A percentile compares a stretch with the other conserved stretches of the same genome.
Evolutionary conservation across 2,797 vertebrate genomes (phyloP).

Genomic region (Phataginus tetradactyla): DNA sequence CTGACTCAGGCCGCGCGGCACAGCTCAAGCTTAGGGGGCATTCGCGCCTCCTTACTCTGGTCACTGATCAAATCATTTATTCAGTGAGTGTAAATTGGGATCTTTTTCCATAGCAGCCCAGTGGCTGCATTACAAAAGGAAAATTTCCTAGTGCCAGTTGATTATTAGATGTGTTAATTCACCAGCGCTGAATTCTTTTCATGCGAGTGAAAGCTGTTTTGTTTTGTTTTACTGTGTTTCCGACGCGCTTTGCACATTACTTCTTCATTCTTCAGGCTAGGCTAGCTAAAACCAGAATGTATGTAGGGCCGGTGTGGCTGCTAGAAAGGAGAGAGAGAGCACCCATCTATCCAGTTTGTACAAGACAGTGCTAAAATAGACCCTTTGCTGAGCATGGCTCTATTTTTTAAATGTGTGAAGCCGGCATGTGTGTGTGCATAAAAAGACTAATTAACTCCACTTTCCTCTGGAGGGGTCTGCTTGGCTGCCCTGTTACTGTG

Average conservation of each 20-base stretch:
- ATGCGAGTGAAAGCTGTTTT: background rate
- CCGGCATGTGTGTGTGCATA: conserved; percentile 73
- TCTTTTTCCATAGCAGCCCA: background rate
- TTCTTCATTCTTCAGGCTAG: background rate
- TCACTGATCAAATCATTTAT: conserved; percentile 45
- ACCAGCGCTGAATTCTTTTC: background rate
- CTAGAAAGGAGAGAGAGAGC: background rate
- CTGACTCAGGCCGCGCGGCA: background rate
- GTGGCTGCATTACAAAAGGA: background rate
- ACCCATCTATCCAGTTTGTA: conserved; percentile 45
- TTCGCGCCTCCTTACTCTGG: conserved; percentile 30
- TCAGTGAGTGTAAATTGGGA: background rate
- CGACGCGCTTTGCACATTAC: background rate
- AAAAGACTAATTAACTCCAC: conserved; percentile 64
- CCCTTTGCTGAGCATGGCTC: conserved; percentile 48
- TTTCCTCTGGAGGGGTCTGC: conserved; percentile 13
- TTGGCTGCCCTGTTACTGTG: background rate
- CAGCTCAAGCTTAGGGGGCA: background rate
- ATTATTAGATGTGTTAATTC: background rate
- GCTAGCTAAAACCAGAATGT: background rate
- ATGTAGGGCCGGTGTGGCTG: background rate
- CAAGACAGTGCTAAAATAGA: conserved; percentile 54
- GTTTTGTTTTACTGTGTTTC: conserved; percentile 27
- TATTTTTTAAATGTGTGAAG: conserved; percentile 74
- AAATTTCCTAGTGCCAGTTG: background rate